Base-by-base conservation (phyloP, 1,140 invertebrate species). In the Argopecten irradians region DNA sequence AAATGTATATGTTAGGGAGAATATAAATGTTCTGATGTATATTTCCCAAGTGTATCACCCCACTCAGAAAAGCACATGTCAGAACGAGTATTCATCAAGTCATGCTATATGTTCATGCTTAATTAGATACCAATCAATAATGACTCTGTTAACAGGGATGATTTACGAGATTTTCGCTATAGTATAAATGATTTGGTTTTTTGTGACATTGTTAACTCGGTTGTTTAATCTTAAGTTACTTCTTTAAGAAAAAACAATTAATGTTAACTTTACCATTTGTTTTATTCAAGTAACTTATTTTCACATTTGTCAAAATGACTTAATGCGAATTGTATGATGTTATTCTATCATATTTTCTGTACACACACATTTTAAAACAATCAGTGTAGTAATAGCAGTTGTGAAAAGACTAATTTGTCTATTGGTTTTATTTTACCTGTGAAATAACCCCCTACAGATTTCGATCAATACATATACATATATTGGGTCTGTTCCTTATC, bases 21-120 rank as follows among this genome's bases (percentile, higher is more conserved):
- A 71, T n/a, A 71, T 71, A 28, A 5, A 71, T 71, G 55, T 71
- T 28, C 22, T 71, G 55, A 11, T 71, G 55, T 71, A 71, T 46
- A 19, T 55, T 55, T 19, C 43, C 8, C 43, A 19, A 11, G n/a
- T n/a, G 5, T 71, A 71, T 22, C 22, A 71, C 55, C 55, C 55
- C 55, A 28, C 0, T n/a, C 22, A 71, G 55, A 71, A 71, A 28
- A 71, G 1, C 55, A n/a, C 22, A 1, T 28, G n/a, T 28, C 55
- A 71, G 55, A 28, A 11, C 8, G 13, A 5, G 1, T 71, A 71
- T 71, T 71, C n/a, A 71, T 71, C 1, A n/a, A 71, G 55, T 71
- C 55, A 71, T 71, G 55, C 55, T 71, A 71, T 71, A 28, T 71
- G 55, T 71, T 71, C 55, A 71, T 28, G 55, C 55, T 71, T 71